Evolutionary conservation across 2,113 vertebrate genomes (phyloP), one percentile per base, ranked within the genome.

Genomic region (Marcusenius ussheri): DNA sequence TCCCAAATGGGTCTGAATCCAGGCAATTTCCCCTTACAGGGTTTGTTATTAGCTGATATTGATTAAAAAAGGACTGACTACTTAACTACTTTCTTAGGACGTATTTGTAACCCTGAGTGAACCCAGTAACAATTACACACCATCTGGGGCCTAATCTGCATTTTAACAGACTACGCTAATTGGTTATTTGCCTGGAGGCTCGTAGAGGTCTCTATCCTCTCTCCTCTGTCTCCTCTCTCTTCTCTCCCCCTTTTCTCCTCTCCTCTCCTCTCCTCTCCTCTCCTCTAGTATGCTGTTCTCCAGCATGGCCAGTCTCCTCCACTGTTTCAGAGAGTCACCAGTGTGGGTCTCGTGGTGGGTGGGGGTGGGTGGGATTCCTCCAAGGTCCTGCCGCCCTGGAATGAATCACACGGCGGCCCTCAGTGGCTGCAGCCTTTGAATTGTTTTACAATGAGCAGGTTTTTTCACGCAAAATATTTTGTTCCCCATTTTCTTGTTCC

Each of bases 361-460:
- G 50, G 10, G 50, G 13, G 49, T 10, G 66, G 15, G 10, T n/a
- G 91, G 42, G 1, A 91, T 80, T 89, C 92, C 89, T 89, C 91
- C 83, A 85, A 92, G 90, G 92, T 89, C 89, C n/a, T 91, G 92
- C 93, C 90, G 89, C 90, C 93, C 89, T 27, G 92, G 84, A 92
- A 92, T 91, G 80, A 94, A n/a, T 27, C 58, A 66, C n/a, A 62
- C 3, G 24, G 8, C 8, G 2, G 1, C 58, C n/a, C 62, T 58
- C 56, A 24, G 56, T n/a, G 56, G 56, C 56, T 58, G 56, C 56
- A 9, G 56, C 56, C 56, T 70, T 66, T 13, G 9, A 17, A 74
- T 74, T 77, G 27, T 77, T 77, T 77, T 6, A 35, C 13, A 35
- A 77, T 39, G 35, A 39, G 15, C 11, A 77, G 6, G 31, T 56